Conservation (phyloP, 2,113 vertebrate genomes). For the Rissa tridactyla region DNA sequence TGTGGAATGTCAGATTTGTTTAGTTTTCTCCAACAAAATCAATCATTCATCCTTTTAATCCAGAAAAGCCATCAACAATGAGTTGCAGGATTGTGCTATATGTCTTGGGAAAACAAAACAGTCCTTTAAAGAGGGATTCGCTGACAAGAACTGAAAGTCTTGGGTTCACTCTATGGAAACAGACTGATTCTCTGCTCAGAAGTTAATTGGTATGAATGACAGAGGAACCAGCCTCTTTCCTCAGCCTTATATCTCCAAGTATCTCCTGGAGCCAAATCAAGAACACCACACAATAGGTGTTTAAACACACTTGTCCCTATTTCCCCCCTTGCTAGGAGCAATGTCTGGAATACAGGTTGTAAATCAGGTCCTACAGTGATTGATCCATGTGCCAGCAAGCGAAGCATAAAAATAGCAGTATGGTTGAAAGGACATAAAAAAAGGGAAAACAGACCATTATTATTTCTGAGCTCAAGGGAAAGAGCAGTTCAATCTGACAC, state of each 20-base stretch:
- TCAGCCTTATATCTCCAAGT: neutral
- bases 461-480: constrained; percentile 16
- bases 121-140: neutral
- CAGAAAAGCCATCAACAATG: neutral
- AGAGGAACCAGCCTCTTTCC: neutral
- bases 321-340: neutral
- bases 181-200: neutral
- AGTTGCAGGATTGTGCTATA: neutral
- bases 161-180: neutral
- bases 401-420: constrained; percentile 33
- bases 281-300: constrained; percentile 5
- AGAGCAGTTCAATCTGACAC: neutral
- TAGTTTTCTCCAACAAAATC: constrained; percentile 15
- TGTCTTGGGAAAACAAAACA: neutral
- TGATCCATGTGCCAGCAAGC: constrained; percentile 24
- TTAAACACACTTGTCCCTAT: constrained; percentile 21
- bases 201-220: constrained; percentile 18
- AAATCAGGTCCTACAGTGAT: constrained; percentile 32
- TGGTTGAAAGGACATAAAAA: constrained; percentile 18
- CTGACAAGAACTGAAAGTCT: neutral
- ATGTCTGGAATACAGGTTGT: constrained; percentile 46
- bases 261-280: neutral
- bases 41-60: neutral
- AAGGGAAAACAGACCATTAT: constrained; percentile 15
- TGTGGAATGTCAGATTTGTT: constrained; percentile 31